A percentile compares a stretch with the other conserved stretches of the same genome.
These are phyloP conservation scores for Luehdorfia chinensis DNA, from an alignment of 1,140 invertebrate species.

Conservation along the genomic window DNA sequence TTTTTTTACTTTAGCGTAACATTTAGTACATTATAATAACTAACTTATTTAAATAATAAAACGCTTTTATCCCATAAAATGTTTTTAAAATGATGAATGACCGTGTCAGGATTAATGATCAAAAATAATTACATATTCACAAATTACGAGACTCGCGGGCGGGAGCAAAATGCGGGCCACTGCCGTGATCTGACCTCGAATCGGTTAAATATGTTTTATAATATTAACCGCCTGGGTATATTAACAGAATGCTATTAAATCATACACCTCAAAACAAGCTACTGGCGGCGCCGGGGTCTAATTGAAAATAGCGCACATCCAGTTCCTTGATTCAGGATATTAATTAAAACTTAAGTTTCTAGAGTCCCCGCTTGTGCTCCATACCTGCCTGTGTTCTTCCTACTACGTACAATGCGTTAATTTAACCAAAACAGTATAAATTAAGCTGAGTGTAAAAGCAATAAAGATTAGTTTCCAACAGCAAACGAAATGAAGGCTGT, in stretches of 20 bases:
- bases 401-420: conserved; percentile 54
- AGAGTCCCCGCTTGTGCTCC: conserved; percentile 53
- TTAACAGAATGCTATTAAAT: conserved; percentile 56
- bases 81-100: no score
- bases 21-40: no score
- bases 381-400: conserved; percentile 45
- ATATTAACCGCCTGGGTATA: conserved; percentile 47
- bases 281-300: conserved; percentile 52
- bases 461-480: conserved; percentile 60
- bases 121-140: no score
- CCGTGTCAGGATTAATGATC: no score
- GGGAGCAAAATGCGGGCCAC: no score
- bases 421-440: conserved; percentile 46
- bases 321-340: conserved; percentile 59
- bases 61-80: no score
- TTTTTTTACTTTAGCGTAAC: no score
- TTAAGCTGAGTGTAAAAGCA: conserved; percentile 44
- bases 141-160: no score
- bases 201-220: no score
- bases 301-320: conserved; percentile 65
- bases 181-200: no score
- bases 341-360: conserved; percentile 72
- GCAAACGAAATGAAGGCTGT: conserved; percentile 20
- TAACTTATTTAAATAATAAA: no score
- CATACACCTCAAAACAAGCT: conserved; percentile 65